These are phyloP conservation scores for Troides aeacus DNA, from an alignment of 2,888 invertebrate genomes.

Conservation along the genomic window DNA sequence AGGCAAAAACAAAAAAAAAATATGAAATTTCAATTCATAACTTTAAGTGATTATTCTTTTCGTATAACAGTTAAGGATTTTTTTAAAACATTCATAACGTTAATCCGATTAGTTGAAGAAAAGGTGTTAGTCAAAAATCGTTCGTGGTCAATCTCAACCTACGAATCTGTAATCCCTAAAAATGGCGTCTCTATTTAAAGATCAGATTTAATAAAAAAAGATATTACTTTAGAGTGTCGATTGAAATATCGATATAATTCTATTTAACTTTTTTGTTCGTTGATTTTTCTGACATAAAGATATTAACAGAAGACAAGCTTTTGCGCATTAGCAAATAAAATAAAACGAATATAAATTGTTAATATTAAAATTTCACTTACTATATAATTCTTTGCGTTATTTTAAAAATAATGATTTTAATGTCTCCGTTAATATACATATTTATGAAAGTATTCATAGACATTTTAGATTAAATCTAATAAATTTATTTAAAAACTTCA, in stretches of 20 bases:
- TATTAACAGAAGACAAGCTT: too few relatives aligned
- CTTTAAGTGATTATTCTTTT: too few relatives aligned
- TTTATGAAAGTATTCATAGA: not conserved
- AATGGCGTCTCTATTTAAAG: constrained; percentile 14
- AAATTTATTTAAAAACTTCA: constrained; percentile 25
- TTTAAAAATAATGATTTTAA: too few relatives aligned
- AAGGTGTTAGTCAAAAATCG: constrained; percentile 3
- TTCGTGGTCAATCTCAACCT: constrained; percentile 24
- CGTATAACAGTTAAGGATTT: not conserved
- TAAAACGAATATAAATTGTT: too few relatives aligned
- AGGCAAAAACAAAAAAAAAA: too few relatives aligned
- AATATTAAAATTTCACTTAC: too few relatives aligned
- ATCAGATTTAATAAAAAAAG: constrained; percentile 2
- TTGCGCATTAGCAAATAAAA: too few relatives aligned
- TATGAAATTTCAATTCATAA: too few relatives aligned
- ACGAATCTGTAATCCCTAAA: constrained; percentile 28
- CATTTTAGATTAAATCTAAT: not conserved
- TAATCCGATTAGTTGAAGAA: constrained; percentile 22
- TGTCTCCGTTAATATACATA: too few relatives aligned
- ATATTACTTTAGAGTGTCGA: constrained; percentile 35
- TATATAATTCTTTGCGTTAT: too few relatives aligned
- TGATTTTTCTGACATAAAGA: constrained; percentile 29
- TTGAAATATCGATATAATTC: constrained; percentile 34
- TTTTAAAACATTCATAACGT: not conserved
- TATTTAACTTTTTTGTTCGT: not conserved